Evolutionary conservation across 1,140 invertebrate species (phyloP).

Genomic region (Diorhabda carinulata): DNA sequence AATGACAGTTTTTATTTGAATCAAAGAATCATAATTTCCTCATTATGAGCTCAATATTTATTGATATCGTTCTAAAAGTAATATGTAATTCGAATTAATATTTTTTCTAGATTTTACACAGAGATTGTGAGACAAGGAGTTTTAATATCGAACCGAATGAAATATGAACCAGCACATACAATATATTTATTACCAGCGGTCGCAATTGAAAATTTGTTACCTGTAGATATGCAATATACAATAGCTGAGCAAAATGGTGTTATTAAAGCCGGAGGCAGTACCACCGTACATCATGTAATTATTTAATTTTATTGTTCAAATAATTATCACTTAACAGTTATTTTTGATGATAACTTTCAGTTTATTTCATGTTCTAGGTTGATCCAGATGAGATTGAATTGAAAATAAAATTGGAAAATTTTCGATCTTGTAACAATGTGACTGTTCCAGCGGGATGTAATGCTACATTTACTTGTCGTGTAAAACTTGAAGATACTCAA

Average conservation of each 20-base stretch:
- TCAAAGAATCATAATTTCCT: no score
- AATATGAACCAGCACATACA: constrained; percentile 69
- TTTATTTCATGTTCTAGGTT: constrained; percentile 44
- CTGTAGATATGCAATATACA: constrained; percentile 66
- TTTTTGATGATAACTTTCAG: background rate
- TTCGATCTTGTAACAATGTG: constrained; percentile 63
- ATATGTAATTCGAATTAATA: background rate
- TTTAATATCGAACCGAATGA: constrained; percentile 58
- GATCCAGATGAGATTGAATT: constrained; percentile 72
- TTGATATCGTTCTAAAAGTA: no score
- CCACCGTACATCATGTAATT: constrained; percentile 38
- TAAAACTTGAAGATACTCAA: constrained; percentile 67
- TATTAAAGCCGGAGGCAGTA: constrained; percentile 54
- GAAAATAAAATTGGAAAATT: constrained; percentile 76
- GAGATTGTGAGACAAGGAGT: constrained; percentile 75
- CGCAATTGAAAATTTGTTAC: constrained; percentile 73
- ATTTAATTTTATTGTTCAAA: constrained; percentile 4
- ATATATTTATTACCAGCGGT: constrained; percentile 81
- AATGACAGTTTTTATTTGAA: no score
- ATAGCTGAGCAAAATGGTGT: constrained; percentile 54
- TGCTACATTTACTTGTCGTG: constrained; percentile 47
- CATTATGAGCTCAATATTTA: no score
- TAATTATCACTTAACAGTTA: background rate
- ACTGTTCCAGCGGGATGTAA: constrained; percentile 51
- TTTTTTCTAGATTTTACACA: constrained; percentile 67